Evolutionary conservation across 2,888 invertebrate genomes (phyloP).

Genomic region (Tachina grossa): DNA sequence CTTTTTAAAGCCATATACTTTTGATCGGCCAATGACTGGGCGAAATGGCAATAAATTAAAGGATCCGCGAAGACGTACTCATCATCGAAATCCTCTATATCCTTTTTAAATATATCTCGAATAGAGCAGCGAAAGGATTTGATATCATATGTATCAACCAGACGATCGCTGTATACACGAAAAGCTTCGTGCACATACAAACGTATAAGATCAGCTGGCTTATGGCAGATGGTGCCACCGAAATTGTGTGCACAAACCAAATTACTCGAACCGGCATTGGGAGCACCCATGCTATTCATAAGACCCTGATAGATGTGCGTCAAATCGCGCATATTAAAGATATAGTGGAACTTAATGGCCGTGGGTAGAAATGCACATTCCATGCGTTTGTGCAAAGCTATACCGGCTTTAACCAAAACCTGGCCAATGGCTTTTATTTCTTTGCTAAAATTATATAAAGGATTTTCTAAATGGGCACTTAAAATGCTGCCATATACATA

Average conservation of each 20-base stretch:
- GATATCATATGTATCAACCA: conserved; percentile 91
- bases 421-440: conserved; percentile 78
- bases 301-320: conserved; percentile 97
- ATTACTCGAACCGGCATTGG: conserved; percentile 79
- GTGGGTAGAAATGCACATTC: conserved; percentile 93
- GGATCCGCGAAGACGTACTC: conserved; percentile 89
- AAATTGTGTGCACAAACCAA: conserved; percentile 61
- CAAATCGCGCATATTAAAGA: conserved; percentile 95
- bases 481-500: conserved; percentile 94
- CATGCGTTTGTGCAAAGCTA: conserved; percentile 90
- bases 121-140: conserved; percentile 89
- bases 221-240: conserved; percentile 84
- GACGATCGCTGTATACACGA: conserved; percentile 95
- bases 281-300: conserved; percentile 90
- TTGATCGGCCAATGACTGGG: conserved; percentile 89
- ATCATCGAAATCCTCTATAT: conserved; percentile 91
- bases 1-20: conserved; percentile 93
- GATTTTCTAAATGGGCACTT: conserved; percentile 87
- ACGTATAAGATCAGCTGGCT: conserved; percentile 88
- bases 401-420: conserved; percentile 86
- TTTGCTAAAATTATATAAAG: conserved; percentile 87
- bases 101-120: conserved; percentile 91
- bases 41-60: conserved; percentile 95
- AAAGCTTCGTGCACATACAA: conserved; percentile 96
- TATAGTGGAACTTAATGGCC: conserved; percentile 96